A percentile compares a stretch with the other conserved stretches of the same genome.
Conservation (phyloP, 2,113 vertebrate genomes). For the Lamprologus sp. region DNA sequence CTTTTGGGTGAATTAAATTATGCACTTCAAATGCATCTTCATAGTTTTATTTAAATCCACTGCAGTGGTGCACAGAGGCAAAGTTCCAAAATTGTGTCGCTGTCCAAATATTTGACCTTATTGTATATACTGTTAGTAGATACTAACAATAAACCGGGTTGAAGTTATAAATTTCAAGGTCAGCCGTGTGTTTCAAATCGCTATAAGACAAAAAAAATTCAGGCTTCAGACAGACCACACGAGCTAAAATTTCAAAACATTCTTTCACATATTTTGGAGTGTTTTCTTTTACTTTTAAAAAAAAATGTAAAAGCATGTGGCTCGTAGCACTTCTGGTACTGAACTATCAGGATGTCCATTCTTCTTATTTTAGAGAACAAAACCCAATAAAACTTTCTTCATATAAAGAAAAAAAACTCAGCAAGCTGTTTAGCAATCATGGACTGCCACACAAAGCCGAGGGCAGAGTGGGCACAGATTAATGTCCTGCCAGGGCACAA, state of each 20-base stretch:
- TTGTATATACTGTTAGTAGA: neutral
- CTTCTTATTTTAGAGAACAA: neutral
- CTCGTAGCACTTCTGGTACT: neutral
- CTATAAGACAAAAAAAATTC: neutral
- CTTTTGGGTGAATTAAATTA: neutral
- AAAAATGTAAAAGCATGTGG: neutral
- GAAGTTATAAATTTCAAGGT: neutral
- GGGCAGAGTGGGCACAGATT: slow-evolving; percentile 12
- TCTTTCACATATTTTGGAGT: neutral
- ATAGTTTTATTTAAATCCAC: neutral
- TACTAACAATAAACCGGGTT: neutral
- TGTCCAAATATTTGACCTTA: neutral
- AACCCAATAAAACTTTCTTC: neutral
- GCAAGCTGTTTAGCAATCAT: slow-evolving; percentile 16
- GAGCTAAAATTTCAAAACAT: neutral
- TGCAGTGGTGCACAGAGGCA: neutral
- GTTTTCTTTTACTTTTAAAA: neutral
- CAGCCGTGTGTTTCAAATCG: neutral
- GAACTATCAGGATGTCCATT: neutral
- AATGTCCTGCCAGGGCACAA: slow-evolving; percentile 5
- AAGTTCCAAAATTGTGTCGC: neutral
- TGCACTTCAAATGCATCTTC: neutral
- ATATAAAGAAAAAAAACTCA: neutral
- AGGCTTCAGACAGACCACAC: neutral
- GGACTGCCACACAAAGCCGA: neutral